phyloP scores from a whole-genome alignment of 2,113 vertebrate genomes.

The Atractosteus spatula region DNA sequence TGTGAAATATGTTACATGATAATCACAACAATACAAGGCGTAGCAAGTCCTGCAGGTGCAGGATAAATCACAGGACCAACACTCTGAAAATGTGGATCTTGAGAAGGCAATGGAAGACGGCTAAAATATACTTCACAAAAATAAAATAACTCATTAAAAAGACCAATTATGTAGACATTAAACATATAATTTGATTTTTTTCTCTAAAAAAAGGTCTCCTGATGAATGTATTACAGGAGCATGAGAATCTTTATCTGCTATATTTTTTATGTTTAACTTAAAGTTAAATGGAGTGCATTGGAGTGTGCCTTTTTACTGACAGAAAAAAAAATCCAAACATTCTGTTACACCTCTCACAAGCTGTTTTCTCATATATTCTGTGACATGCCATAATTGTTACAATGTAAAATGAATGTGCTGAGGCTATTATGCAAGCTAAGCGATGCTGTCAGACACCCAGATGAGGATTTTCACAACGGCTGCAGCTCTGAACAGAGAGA shows the following conservation, averaged over 20 bases:
- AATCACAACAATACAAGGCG: too few species aligned
- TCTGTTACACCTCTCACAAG: too few species aligned
- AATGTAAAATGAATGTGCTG: conserved; percentile 40
- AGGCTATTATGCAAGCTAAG: conserved; percentile 26
- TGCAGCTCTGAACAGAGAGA: not conserved
- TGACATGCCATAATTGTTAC: conserved; percentile 54
- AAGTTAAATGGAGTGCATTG: conserved; percentile 32
- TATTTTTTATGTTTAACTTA: not conserved
- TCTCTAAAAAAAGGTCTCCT: conserved; percentile 6
- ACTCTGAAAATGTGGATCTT: too few species aligned
- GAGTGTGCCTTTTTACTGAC: conserved; percentile 11
- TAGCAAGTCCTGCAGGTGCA: too few species aligned
- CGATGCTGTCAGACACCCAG: conserved; percentile 6
- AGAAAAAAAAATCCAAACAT: too few species aligned
- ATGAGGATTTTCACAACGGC: not conserved
- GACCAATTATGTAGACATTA: too few species aligned
- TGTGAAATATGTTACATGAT: too few species aligned
- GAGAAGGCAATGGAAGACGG: too few species aligned
- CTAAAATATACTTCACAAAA: too few species aligned
- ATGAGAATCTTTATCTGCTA: not conserved
- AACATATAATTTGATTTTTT: too few species aligned
- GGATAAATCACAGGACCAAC: too few species aligned
- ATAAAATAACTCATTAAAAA: too few species aligned
- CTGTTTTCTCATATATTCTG: conserved; percentile 23
- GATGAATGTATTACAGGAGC: conserved; percentile 15